Percentiles rank a stretch among this genome's conserved stretches.
phyloP scores from a whole-genome alignment of 2,888 invertebrate species.

The Papilio gigon region DNA sequence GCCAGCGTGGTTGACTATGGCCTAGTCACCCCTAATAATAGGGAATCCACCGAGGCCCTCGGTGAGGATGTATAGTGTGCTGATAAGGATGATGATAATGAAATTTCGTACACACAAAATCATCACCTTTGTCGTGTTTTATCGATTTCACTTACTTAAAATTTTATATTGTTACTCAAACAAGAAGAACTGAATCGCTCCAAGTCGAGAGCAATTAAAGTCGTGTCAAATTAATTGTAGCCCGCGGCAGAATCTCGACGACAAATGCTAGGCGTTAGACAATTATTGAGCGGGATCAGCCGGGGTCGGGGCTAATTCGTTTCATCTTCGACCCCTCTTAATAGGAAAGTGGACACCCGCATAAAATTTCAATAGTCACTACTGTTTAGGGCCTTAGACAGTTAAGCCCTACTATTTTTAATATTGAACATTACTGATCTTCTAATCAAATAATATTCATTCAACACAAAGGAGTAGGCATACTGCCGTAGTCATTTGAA shows the following conservation, averaged over 20 bases:
- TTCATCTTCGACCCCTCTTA: constrained; percentile 63
- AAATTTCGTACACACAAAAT: too few relatives aligned
- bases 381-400: constrained; percentile 15
- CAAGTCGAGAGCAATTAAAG: constrained; percentile 53
- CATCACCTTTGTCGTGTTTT: neutral
- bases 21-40: too few relatives aligned
- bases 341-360: constrained; percentile 75
- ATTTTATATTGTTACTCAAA: neutral
- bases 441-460: neutral
- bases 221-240: constrained; percentile 62
- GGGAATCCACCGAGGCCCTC: too few relatives aligned
- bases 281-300: constrained; percentile 54
- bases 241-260: constrained; percentile 58
- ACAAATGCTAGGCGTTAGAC: constrained; percentile 52
- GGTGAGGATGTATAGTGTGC: too few relatives aligned
- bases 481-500: too few relatives aligned
- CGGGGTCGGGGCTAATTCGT: constrained; percentile 54
- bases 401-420: neutral
- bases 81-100: too few relatives aligned
- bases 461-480: neutral
- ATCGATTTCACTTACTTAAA: neutral
- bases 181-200: constrained; percentile 6
- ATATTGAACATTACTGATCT: neutral
- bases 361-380: constrained; percentile 50
- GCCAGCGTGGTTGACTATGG: too few relatives aligned